Conservation (phyloP, 2,888 invertebrate genomes). For the Belgica antarctica region DNA sequence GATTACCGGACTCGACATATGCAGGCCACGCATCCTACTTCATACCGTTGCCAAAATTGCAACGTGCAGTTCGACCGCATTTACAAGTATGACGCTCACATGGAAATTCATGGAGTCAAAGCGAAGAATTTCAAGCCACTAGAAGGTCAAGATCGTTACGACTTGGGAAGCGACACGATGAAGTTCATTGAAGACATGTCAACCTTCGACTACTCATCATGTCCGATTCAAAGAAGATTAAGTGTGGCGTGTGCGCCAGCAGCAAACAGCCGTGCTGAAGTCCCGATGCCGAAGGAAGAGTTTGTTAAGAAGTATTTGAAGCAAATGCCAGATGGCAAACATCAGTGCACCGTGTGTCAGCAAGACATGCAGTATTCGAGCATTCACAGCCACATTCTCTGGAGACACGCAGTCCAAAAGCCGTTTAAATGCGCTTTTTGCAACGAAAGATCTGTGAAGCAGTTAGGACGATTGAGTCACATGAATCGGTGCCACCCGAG, state of each 20-base stretch:
- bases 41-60: constrained; percentile 9
- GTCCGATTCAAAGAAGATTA: no score
- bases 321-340: not conserved
- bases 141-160: constrained; percentile 20
- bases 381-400: constrained; percentile 4
- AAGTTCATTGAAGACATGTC: constrained; percentile 2
- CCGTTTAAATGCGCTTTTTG: constrained; percentile 35
- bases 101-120: not conserved
- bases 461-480: constrained; percentile 5
- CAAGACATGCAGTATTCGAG: not conserved
- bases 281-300: constrained; percentile 27
- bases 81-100: constrained; percentile 33
- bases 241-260: no score
- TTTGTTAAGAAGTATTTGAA: constrained; percentile 5
- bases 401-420: constrained; percentile 13
- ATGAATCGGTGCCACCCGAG: constrained; percentile 25
- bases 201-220: constrained; percentile 25
- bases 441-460: constrained; percentile 25
- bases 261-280: no score
- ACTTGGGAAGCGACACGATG: not conserved
- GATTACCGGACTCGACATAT: constrained; percentile 31
- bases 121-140: constrained; percentile 5
- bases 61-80: constrained; percentile 24
- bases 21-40: not conserved
- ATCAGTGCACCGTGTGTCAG: not conserved